A percentile compares a stretch with the other conserved stretches of the same genome.
Conservation (phyloP, 1,140 invertebrate genomes). For the Probaryconus sp. region DNA sequence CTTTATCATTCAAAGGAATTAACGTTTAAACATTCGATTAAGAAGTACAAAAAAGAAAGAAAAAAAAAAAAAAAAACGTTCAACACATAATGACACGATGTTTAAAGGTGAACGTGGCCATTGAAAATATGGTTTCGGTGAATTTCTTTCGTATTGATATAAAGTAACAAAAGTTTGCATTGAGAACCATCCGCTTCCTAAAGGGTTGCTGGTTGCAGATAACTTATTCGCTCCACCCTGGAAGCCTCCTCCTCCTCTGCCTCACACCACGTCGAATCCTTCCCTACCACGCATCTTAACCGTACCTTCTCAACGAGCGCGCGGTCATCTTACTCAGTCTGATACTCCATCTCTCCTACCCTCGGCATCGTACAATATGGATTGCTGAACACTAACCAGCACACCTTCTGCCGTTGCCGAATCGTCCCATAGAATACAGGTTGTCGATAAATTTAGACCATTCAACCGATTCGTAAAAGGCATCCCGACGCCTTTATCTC, state of each 20-base stretch:
- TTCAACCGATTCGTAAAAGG: conserved; percentile 68
- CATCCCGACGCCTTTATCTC: conserved; percentile 55
- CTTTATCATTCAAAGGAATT: too few species aligned
- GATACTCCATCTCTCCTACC: conserved; percentile 54
- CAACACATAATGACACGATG: too few species aligned
- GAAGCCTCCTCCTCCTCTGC: conserved; percentile 13
- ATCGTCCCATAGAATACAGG: conserved; percentile 66
- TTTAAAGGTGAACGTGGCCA: too few species aligned
- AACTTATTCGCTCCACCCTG: conserved; percentile 73
- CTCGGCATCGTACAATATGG: conserved; percentile 68
- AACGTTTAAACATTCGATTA: too few species aligned
- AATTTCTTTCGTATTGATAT: too few species aligned
- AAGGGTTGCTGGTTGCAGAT: conserved; percentile 77
- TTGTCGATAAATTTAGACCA: conserved; percentile 77
- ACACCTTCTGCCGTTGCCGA: conserved; percentile 49
- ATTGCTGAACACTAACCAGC: conserved; percentile 62
- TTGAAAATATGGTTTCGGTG: too few species aligned
- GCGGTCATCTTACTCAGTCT: conserved; percentile 60
- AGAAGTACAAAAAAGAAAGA: too few species aligned
- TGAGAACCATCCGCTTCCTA: conserved; percentile 74
- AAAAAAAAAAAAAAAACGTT: too few species aligned
- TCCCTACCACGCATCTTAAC: conserved; percentile 54
- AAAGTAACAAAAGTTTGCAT: conserved; percentile 40
- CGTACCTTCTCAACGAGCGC: conserved; percentile 48
- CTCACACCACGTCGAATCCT: conserved; percentile 16